Percentiles rank a stretch among this genome's conserved stretches.
Evolutionary conservation across 2,888 invertebrate species (phyloP).

Genomic region (Ametastegia equiseti): DNA sequence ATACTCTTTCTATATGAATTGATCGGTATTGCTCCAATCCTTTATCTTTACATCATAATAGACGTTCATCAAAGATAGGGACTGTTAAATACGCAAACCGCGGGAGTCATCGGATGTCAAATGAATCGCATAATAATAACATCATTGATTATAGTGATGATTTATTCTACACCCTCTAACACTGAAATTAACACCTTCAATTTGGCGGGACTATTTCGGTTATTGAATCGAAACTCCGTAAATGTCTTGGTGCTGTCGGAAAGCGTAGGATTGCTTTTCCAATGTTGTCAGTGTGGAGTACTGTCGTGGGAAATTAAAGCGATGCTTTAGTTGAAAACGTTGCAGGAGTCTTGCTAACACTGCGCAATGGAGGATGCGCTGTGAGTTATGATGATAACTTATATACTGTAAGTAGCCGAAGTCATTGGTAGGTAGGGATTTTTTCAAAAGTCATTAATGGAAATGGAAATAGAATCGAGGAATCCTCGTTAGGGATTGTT

Average conservation of each 20-base stretch:
- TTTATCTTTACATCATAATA: no score
- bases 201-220: background rate
- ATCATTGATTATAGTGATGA: no score
- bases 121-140: no score
- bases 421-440: background rate
- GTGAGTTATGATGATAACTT: background rate
- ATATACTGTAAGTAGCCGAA: constrained; percentile 8
- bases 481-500: background rate
- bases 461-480: background rate
- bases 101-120: no score
- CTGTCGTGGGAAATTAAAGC: constrained; percentile 36
- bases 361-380: constrained; percentile 9
- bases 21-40: no score
- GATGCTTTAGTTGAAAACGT: constrained; percentile 14
- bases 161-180: no score
- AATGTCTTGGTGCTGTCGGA: constrained; percentile 15
- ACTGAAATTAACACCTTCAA: background rate
- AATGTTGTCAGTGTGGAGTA: constrained; percentile 9
- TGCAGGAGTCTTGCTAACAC: background rate
- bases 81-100: no score
- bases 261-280: constrained; percentile 31
- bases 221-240: constrained; percentile 11
- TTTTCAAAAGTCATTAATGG: background rate
- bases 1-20: no score
- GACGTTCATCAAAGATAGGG: no score